Percentiles rank a stretch among this genome's conserved stretches.
phyloP scores from a whole-genome alignment of 1,140 invertebrate species.

The Cepaea nemoralis region DNA sequence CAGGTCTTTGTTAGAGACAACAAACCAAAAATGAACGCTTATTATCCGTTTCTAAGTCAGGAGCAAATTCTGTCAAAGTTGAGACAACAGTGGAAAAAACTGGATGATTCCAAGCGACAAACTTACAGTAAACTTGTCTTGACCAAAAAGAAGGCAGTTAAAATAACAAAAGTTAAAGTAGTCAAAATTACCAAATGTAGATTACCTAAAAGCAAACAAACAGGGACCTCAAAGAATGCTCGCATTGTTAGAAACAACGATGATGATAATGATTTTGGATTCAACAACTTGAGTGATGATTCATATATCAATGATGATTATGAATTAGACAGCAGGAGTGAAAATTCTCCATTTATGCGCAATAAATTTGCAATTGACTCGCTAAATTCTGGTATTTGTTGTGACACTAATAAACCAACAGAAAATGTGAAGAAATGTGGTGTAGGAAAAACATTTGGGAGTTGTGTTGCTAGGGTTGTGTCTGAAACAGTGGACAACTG shows the following conservation, averaged over 20 bases:
- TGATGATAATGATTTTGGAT: not conserved
- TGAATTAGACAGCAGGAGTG: not conserved
- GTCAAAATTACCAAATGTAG: not conserved
- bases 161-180: not conserved
- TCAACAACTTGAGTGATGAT: not conserved
- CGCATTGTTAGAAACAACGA: not conserved
- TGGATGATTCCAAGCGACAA: not conserved
- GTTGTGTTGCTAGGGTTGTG: not conserved
- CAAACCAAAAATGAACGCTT: slow-evolving; percentile 7
- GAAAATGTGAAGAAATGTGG: not conserved
- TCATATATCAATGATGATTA: not conserved
- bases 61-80: slow-evolving; percentile 21
- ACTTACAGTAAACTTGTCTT: slow-evolving; percentile 8
- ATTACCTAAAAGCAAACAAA: not conserved
- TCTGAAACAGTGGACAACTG: not conserved
- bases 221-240: not conserved
- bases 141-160: not conserved
- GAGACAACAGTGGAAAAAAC: slow-evolving; percentile 11
- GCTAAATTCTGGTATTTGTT: not conserved
- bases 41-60: slow-evolving; percentile 35
- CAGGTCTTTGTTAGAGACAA: slow-evolving; percentile 8
- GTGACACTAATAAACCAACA: not conserved
- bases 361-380: not conserved
- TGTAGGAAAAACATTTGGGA: not conserved
- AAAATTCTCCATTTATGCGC: not conserved